Conservation (phyloP, 2,888 invertebrate genomes). For the Orchesellides sinensis region DNA sequence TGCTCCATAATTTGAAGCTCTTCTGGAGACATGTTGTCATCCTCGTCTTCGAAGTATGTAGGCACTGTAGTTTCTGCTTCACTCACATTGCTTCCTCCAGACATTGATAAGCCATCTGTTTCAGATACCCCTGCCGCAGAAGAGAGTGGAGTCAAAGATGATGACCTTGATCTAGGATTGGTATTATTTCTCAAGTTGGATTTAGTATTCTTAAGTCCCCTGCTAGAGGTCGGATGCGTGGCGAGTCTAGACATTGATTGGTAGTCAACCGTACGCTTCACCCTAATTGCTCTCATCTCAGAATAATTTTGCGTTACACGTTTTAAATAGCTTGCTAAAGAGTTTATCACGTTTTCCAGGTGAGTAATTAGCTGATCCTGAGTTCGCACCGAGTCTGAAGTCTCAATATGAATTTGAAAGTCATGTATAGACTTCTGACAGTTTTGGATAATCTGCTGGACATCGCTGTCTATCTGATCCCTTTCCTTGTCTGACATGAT, state of each 20-base stretch:
- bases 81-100: slow-evolving; percentile 29
- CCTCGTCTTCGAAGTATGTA: slow-evolving; percentile 75
- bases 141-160: slow-evolving; percentile 8
- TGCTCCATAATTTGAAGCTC: slow-evolving; percentile 95
- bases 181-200: slow-evolving; percentile 8
- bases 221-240: slow-evolving; percentile 37
- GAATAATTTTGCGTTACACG: slow-evolving; percentile 91
- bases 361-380: slow-evolving; percentile 87
- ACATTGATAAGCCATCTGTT: slow-evolving; percentile 35
- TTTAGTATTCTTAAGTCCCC: slow-evolving; percentile 34
- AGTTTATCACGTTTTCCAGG: slow-evolving; percentile 85
- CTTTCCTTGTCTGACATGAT: slow-evolving; percentile 90
- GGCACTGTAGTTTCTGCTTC: slow-evolving; percentile 54
- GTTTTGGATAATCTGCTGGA: slow-evolving; percentile 89
- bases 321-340: slow-evolving; percentile 89
- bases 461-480: slow-evolving; percentile 90
- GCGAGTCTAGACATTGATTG: slow-evolving; percentile 86
- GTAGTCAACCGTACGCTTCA: slow-evolving; percentile 90
- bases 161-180: too few species aligned
- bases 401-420: slow-evolving; percentile 82
- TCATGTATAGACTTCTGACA: slow-evolving; percentile 88
- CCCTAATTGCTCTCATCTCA: slow-evolving; percentile 91
- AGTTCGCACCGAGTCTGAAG: slow-evolving; percentile 77
- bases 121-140: slow-evolving; percentile 20
- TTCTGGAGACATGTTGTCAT: slow-evolving; percentile 86